Percentiles rank a stretch among this genome's conserved stretches.
Evolutionary conservation across 2,113 vertebrate species (phyloP).

Genomic region (Elephantulus edwardii): DNA sequence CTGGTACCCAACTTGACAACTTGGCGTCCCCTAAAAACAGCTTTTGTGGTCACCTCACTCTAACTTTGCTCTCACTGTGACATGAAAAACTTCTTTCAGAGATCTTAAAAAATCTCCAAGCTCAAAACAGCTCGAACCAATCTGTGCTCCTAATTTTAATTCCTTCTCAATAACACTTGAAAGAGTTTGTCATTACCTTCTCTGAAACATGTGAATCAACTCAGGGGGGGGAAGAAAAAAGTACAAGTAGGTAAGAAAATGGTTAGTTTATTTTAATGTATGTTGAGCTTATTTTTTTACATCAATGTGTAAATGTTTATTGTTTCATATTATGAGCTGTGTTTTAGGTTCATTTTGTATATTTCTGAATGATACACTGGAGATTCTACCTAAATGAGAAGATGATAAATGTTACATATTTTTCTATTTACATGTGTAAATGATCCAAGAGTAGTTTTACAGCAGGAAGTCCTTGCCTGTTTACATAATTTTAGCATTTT

Average conservation of each 20-base stretch:
- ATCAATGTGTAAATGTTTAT: not conserved
- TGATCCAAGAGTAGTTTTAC: not conserved
- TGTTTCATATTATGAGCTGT: not conserved
- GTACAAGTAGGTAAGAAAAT: not conserved
- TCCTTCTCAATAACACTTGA: not conserved
- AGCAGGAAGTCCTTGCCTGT: not conserved
- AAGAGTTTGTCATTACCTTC: not conserved
- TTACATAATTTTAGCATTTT: not conserved
- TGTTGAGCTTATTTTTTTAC: not conserved
- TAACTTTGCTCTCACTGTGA: not conserved
- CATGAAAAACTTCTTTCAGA: not conserved
- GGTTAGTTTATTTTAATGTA: not conserved
- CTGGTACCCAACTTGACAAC: no score
- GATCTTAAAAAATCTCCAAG: not conserved
- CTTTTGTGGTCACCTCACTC: not conserved
- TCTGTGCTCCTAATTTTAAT: not conserved
- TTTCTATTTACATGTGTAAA: not conserved
- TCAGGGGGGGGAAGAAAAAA: not conserved
- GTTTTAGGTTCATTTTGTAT: not conserved
- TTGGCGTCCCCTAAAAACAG: no score
- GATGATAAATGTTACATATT: not conserved
- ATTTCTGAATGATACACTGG: not conserved
- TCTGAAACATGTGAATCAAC: not conserved
- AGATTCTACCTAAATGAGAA: not conserved
- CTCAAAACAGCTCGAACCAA: not conserved